Evolutionary conservation across 2,113 vertebrate genomes (phyloP).

Genomic region (Danio rerio): GRCz12tu NC_133181.1:4856001-4856500

Average conservation of each 20-base stretch:
- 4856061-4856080: neutral
- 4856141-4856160: constrained; percentile 6
- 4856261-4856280: too few relatives aligned
- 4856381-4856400: neutral
- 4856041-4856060: neutral
- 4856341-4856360: neutral
- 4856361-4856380: neutral
- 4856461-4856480: too few relatives aligned
- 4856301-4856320: neutral
- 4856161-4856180: neutral
- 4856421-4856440: neutral
- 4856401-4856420: neutral
- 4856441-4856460: neutral
- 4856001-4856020: constrained; percentile 22
- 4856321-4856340: neutral
- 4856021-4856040: neutral
- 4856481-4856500: too few relatives aligned
- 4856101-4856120: neutral
- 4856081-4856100: neutral
- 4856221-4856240: neutral
- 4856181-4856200: neutral
- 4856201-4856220: neutral
- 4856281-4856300: neutral
- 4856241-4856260: neutral
- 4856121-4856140: neutral